Evolutionary conservation across 2,113 vertebrate species (phyloP).

Genomic region (Oenanthe oenanthe): DNA sequence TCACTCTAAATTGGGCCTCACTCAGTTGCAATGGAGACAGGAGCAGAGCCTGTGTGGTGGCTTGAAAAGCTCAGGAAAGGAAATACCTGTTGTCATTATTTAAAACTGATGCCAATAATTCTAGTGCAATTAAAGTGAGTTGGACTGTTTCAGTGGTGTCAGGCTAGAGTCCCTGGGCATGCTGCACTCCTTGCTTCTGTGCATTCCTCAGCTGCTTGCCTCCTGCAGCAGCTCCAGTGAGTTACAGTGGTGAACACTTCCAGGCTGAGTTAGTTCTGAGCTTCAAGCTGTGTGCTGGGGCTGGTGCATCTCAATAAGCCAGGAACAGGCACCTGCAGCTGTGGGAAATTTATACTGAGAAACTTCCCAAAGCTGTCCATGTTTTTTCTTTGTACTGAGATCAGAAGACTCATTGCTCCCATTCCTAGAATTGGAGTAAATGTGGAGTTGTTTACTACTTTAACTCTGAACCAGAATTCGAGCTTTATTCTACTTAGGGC

Average conservation of each 20-base stretch:
- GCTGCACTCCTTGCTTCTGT: background rate
- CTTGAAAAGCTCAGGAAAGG: background rate
- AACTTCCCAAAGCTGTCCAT: background rate
- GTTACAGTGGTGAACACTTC: rapidly evolving
- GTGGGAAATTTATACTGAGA: background rate
- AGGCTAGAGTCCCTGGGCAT: rapidly evolving
- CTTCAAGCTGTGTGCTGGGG: background rate
- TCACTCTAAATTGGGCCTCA: background rate
- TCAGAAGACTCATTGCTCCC: background rate
- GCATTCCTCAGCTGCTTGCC: background rate
- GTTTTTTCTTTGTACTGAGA: background rate
- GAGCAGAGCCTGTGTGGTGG: background rate
- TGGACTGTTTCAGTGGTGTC: background rate
- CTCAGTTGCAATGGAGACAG: background rate
- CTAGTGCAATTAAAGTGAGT: background rate
- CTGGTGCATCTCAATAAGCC: background rate
- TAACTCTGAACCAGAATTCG: background rate
- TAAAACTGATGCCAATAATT: background rate
- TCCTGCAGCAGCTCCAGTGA: rapidly evolving
- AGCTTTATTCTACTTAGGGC: background rate
- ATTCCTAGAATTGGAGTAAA: background rate
- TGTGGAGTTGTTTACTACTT: background rate
- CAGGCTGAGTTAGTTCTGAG: background rate
- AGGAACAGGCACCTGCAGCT: background rate
- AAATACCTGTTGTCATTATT: background rate